Conservation (phyloP, 2,888 invertebrate genomes). For the Leptinotarsa juncta region DNA sequence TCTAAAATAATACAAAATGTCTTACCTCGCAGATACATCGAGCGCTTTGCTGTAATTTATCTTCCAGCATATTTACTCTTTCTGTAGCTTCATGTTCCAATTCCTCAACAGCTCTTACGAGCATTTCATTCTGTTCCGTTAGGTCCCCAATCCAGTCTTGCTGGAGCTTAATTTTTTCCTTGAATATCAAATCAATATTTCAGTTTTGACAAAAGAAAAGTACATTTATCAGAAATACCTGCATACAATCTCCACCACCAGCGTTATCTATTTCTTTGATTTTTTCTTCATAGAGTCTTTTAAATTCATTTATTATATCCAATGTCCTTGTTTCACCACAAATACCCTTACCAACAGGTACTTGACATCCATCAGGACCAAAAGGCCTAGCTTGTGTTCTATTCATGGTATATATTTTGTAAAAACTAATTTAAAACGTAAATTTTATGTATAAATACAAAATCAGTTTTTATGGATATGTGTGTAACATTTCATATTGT, state of each 20-base stretch:
- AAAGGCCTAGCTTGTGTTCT: slow-evolving; percentile 36
- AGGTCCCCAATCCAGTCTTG: slow-evolving; percentile 76
- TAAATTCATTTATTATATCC: slow-evolving; percentile 71
- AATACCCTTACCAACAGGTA: slow-evolving; percentile 49
- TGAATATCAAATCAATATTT: slow-evolving; percentile 41
- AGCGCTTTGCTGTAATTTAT: slow-evolving; percentile 66
- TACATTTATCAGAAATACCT: slow-evolving; percentile 46
- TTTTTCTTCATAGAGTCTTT: slow-evolving; percentile 72
- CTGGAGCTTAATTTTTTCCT: slow-evolving; percentile 76
- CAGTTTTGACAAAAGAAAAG: neutral
- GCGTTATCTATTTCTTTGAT: slow-evolving; percentile 70
- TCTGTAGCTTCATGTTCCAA: slow-evolving; percentile 75
- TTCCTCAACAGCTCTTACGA: slow-evolving; percentile 76
- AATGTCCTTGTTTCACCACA: slow-evolving; percentile 64
- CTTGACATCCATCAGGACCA: slow-evolving; percentile 51
- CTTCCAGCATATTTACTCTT: slow-evolving; percentile 69
- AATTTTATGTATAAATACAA: slow-evolving; percentile 44
- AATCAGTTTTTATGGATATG: slow-evolving; percentile 30
- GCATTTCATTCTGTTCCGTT: slow-evolving; percentile 75
- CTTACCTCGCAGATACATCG: slow-evolving; percentile 64
- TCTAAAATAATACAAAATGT: neutral
- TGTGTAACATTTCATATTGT: slow-evolving; percentile 46
- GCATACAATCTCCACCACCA: slow-evolving; percentile 64
- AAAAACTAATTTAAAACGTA: slow-evolving; percentile 43
- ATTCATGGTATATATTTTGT: slow-evolving; percentile 42